phyloP scores from a whole-genome alignment of 2,888 invertebrate species.

The Pardosa pseudoannulata region DNA sequence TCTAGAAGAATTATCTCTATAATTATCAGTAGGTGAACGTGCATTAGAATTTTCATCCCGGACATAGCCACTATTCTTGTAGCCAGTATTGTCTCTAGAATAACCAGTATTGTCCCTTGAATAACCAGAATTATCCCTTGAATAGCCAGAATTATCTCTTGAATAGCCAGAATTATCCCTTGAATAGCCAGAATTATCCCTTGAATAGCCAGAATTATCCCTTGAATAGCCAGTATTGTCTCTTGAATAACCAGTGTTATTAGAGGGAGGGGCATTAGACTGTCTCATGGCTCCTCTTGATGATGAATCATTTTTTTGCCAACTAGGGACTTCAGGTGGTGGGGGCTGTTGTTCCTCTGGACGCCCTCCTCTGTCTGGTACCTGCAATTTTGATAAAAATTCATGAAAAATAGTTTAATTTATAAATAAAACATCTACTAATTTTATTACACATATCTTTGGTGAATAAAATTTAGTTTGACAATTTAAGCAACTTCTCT shows the following conservation, averaged over 20 bases:
- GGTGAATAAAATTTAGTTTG: no score
- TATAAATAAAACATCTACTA: no score
- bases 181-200: no score
- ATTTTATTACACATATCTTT: no score
- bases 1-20: slow-evolving; percentile 8
- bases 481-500: no score
- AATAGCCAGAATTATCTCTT: no score
- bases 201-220: no score
- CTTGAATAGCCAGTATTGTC: not conserved
- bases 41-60: not conserved
- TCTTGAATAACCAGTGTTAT: not conserved
- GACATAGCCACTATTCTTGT: not conserved
- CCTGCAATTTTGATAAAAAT: no score
- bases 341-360: slow-evolving; percentile 94
- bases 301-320: slow-evolving; percentile 84
- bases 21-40: not conserved
- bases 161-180: not conserved
- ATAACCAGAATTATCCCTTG: no score
- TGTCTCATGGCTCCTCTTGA: slow-evolving; percentile 77
- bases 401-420: no score
- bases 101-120: not conserved
- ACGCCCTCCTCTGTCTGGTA: slow-evolving; percentile 96
- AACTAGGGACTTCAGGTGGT: slow-evolving; percentile 97
- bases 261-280: not conserved
- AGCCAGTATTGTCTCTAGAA: not conserved